A percentile compares a stretch with the other conserved stretches of the same genome.
Evolutionary conservation across 1,140 invertebrate genomes (phyloP).

Genomic region (Zaprionus tsacasi): DNA sequence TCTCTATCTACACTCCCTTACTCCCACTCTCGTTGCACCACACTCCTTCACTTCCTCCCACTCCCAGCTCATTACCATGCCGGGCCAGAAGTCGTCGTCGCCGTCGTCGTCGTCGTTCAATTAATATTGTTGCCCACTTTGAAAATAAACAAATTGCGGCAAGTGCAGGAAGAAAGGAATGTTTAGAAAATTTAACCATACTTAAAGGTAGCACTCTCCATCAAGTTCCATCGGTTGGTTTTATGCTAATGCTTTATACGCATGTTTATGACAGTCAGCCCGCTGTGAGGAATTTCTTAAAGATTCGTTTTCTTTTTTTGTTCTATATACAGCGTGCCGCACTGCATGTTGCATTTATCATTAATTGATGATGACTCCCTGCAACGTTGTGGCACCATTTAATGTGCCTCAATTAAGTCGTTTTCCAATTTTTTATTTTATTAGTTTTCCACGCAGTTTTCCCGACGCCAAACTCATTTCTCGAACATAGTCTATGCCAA

Average conservation of each 20-base stretch:
- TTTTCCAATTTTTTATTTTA: slow-evolving; percentile 40
- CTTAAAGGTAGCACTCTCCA: not conserved
- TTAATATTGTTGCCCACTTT: slow-evolving; percentile 54
- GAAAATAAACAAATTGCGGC: slow-evolving; percentile 50
- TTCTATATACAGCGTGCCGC: not conserved
- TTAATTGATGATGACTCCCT: slow-evolving; percentile 39
- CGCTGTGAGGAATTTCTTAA: slow-evolving; percentile 30
- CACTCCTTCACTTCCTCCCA: not conserved
- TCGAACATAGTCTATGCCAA: slow-evolving; percentile 4
- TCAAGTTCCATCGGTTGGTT: no score
- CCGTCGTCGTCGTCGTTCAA: slow-evolving; percentile 34
- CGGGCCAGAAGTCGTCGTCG: slow-evolving; percentile 19
- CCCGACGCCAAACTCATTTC: slow-evolving; percentile 20
- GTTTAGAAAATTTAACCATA: slow-evolving; percentile 7
- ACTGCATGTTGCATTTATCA: slow-evolving; percentile 40
- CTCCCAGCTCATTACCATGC: slow-evolving; percentile 39
- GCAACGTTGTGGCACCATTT: slow-evolving; percentile 36
- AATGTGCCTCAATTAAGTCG: slow-evolving; percentile 56
- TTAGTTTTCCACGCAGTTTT: slow-evolving; percentile 46
- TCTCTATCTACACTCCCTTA: not conserved
- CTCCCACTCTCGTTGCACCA: not conserved
- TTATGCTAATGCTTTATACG: slow-evolving; percentile 15
- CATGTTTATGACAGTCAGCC: slow-evolving; percentile 3
- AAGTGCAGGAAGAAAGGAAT: slow-evolving; percentile 14
- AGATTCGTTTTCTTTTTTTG: not conserved